Percentiles rank a stretch among this genome's conserved stretches.
Conservation (phyloP, 2,113 vertebrate genomes). For the Uria lomvia region DNA sequence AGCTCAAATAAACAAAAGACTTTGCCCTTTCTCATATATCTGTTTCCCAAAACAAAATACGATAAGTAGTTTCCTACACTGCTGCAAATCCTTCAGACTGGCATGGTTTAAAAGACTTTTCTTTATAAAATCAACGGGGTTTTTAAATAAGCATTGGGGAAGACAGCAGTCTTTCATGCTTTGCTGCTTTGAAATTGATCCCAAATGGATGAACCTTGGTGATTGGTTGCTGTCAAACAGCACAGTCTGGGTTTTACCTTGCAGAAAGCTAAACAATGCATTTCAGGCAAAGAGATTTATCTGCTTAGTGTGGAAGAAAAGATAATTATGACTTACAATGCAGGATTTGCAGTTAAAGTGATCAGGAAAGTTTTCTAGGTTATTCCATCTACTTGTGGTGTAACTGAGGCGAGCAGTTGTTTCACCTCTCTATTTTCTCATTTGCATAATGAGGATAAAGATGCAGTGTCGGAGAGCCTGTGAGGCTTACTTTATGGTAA, state of each 20-base stretch:
- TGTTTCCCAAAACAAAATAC: background rate
- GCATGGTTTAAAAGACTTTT: background rate
- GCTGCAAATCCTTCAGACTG: background rate
- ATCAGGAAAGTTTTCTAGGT: background rate
- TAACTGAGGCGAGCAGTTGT: background rate
- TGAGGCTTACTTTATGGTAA: background rate
- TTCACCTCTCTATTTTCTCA: background rate
- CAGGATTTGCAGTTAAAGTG: background rate
- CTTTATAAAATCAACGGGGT: background rate
- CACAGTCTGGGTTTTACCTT: background rate
- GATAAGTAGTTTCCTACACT: background rate
- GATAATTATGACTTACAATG: background rate
- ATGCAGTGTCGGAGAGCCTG: background rate
- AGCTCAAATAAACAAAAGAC: background rate
- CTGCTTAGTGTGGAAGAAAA: background rate
- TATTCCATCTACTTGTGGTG: background rate
- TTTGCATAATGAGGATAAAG: background rate
- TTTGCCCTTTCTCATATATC: slow-evolving; percentile 10
- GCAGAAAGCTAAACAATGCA: background rate
- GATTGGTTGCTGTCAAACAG: background rate
- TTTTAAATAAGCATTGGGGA: background rate
- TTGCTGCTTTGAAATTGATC: background rate
- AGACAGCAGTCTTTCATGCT: background rate
- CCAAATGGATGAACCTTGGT: background rate
- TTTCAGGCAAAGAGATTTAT: background rate